Conservation (phyloP, 2,888 invertebrate genomes). For the Melitaea athalia region DNA sequence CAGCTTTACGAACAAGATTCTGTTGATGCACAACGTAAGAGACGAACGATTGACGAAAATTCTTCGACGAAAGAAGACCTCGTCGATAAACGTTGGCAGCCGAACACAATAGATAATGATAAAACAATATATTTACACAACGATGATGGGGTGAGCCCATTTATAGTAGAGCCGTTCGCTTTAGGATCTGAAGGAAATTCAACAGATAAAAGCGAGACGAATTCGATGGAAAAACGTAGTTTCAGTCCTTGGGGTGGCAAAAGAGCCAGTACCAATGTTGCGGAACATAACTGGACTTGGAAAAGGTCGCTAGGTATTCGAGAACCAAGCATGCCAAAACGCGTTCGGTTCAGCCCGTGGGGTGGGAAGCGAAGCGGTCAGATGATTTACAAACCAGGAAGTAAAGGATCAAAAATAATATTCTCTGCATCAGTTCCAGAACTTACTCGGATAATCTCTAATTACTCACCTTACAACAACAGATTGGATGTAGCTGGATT, state of each 20-base stretch:
- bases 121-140: slow-evolving; percentile 53
- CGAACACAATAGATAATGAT: slow-evolving; percentile 57
- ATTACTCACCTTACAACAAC: slow-evolving; percentile 56
- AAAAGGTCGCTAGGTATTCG: slow-evolving; percentile 59
- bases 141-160: slow-evolving; percentile 48
- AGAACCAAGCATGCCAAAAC: slow-evolving; percentile 76
- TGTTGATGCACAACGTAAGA: slow-evolving; percentile 43
- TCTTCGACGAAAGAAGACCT: slow-evolving; percentile 37
- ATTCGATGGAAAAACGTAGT: slow-evolving; percentile 58
- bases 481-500: slow-evolving; percentile 58
- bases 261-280: slow-evolving; percentile 47
- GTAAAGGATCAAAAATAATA: slow-evolving; percentile 63
- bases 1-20: slow-evolving; percentile 45
- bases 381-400: slow-evolving; percentile 65
- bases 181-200: slow-evolving; percentile 49
- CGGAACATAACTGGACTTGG: slow-evolving; percentile 72
- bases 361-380: slow-evolving; percentile 74
- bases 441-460: slow-evolving; percentile 64
- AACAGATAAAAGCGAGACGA: slow-evolving; percentile 44
- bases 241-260: slow-evolving; percentile 79
- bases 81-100: slow-evolving; percentile 52
- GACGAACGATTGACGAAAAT: slow-evolving; percentile 44
- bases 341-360: slow-evolving; percentile 77
- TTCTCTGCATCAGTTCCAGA: slow-evolving; percentile 67
- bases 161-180: slow-evolving; percentile 45